Base-by-base conservation (phyloP, 2,113 vertebrate species). In the Bubo scandiacus region DNA sequence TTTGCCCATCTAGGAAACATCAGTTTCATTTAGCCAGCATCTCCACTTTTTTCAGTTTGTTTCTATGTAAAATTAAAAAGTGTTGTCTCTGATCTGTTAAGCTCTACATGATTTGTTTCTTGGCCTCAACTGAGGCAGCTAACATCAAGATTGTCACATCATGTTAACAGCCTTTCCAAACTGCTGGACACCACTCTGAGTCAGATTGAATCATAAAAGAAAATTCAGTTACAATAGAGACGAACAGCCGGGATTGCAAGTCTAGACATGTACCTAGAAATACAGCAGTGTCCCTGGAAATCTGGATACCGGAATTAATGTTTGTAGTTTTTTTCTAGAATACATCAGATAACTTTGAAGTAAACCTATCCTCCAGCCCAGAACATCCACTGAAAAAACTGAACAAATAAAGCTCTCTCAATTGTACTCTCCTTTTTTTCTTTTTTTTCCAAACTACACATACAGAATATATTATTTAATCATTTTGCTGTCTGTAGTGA, bases 141-240 rank as follows among this genome's bases (percentile, higher is more conserved):
- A 79, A 87, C 6, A 9, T 82, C 61, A 75, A 92, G 91, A 82
- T 61, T 95, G 81, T 91, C 87, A 91, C 66, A 75, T 87, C 62
- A 29, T 0, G 12, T 92, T 95, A 95, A 42, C 38, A 87, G 43
- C 49, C 47, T 96, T 95, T 90, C 81, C 57, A 87, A 84, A 77
- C 52, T 71, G 30, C 88, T 86, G 80, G 89, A 84, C 83, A 59
- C 22, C 20, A 36, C 61, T 70, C 6, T 2, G 38, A 51, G 65
- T 83, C 23, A 6, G 20, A 84, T 1, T 74, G 52, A 75, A 86
- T 78, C 77, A 59, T 38, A 81, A 66, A 26, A 34, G 59, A 62
- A 90, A 94, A 74, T 88, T 89, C 63, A 30, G 32, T 67, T 89
- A 67, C 59, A 70, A 5, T 10, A 54, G 12, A 15, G 26, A 9